These are phyloP conservation scores for Griposia aprilina DNA, from an alignment of 2,888 invertebrate species.

Conservation along the genomic window DNA sequence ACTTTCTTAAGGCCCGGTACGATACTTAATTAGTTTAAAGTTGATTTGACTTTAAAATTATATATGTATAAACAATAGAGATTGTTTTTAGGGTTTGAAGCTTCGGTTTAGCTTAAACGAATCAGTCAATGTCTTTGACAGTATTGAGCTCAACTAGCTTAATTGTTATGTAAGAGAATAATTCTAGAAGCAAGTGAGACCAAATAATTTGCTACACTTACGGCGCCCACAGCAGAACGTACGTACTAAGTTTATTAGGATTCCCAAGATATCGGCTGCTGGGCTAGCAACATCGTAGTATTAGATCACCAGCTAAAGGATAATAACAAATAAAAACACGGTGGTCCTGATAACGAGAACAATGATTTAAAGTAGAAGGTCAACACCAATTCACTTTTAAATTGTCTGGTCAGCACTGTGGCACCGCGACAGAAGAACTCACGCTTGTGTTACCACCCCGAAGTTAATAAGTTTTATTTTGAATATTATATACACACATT, in stretches of 20 bases:
- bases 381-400: conserved; percentile 2
- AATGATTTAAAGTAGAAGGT: conserved; percentile 7
- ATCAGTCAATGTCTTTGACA: not conserved
- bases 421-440: not conserved
- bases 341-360: not conserved
- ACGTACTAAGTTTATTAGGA: not conserved
- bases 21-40: conserved; percentile 3
- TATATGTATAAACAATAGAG: not conserved
- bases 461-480: conserved; percentile 20
- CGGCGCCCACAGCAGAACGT: not conserved
- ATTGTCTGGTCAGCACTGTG: not conserved
- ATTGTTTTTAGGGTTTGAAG: not conserved
- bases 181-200: not conserved
- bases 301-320: not conserved
- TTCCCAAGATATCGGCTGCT: not conserved
- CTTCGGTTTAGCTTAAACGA: not conserved
- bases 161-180: not conserved
- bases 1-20: conserved; percentile 5
- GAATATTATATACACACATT: not conserved
- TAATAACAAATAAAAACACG: not conserved
- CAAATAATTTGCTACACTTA: not conserved
- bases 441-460: not conserved
- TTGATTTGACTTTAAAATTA: not conserved
- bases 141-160: no score
- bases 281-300: not conserved